Evolutionary conservation across 2,888 invertebrate genomes (phyloP).

Genomic region (Hypselothyrea guttata): DNA sequence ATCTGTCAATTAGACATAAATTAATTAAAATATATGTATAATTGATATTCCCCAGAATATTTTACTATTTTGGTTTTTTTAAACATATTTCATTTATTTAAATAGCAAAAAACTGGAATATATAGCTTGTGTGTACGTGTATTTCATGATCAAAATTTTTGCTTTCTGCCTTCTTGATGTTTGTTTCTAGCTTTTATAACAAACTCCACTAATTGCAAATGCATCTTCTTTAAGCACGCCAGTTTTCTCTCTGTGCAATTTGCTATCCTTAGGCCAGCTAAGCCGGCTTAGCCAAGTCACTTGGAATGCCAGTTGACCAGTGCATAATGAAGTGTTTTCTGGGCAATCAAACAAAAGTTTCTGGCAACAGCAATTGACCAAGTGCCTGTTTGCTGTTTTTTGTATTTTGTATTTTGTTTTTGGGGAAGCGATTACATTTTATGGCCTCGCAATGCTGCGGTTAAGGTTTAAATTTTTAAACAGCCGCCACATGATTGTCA

Average conservation of each 20-base stretch:
- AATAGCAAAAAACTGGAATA: too few relatives aligned
- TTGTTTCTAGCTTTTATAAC: too few relatives aligned
- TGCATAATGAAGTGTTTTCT: conserved; percentile 50
- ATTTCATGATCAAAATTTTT: too few relatives aligned
- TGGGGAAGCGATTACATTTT: conserved; percentile 53
- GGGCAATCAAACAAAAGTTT: conserved; percentile 48
- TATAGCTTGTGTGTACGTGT: too few relatives aligned
- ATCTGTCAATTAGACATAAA: too few relatives aligned
- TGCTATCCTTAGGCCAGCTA: conserved; percentile 52
- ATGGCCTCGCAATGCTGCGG: conserved; percentile 61
- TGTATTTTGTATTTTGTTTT: conserved; percentile 18
- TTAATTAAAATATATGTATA: too few relatives aligned
- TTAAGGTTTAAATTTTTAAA: conserved; percentile 49
- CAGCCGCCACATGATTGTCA: conserved; percentile 54
- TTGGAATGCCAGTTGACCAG: conserved; percentile 63
- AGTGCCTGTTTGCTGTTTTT: conserved; percentile 27
- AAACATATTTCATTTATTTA: too few relatives aligned
- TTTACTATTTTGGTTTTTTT: too few relatives aligned
- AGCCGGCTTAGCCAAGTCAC: conserved; percentile 75
- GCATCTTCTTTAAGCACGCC: too few relatives aligned
- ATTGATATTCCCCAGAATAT: too few relatives aligned
- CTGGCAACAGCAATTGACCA: conserved; percentile 41
- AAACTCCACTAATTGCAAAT: too few relatives aligned
- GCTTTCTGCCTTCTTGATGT: too few relatives aligned
- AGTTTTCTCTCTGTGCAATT: conserved; percentile 35